Conservation (phyloP, 2,113 vertebrate genomes). For the Odontophorus gujanensis region DNA sequence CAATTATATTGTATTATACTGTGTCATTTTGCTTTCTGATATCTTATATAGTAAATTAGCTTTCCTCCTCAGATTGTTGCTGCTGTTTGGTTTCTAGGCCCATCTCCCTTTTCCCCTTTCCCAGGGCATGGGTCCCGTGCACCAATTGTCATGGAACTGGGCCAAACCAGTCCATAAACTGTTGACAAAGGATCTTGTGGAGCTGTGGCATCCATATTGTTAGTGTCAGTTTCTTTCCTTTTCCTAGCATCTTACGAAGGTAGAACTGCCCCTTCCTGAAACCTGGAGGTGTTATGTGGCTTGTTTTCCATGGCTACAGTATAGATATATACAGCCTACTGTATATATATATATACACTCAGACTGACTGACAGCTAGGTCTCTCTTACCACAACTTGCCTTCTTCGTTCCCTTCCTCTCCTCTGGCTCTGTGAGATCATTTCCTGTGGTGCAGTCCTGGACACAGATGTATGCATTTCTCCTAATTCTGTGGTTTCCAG, state of each 20-base stretch:
- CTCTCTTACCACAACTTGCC: neutral
- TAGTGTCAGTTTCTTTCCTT: neutral
- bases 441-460: neutral
- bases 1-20: too few species aligned
- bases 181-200: too few species aligned
- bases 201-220: neutral
- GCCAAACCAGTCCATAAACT: too few species aligned
- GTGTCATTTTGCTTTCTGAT: too few species aligned
- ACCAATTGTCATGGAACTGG: too few species aligned
- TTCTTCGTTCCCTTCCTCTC: neutral
- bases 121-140: too few species aligned
- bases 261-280: neutral
- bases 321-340: too few species aligned
- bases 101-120: too few species aligned
- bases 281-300: neutral
- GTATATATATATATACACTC: too few species aligned
- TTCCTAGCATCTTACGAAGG: neutral
- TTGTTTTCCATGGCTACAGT: neutral
- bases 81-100: too few species aligned
- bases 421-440: neutral
- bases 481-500: neutral
- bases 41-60: too few species aligned
- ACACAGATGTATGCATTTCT: neutral
- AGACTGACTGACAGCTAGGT: neutral
- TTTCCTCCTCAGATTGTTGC: too few species aligned